Percentiles rank a stretch among this genome's conserved stretches.
Evolutionary conservation across 2,888 invertebrate genomes (phyloP).

Genomic region (Ormyrus rosae): DNA sequence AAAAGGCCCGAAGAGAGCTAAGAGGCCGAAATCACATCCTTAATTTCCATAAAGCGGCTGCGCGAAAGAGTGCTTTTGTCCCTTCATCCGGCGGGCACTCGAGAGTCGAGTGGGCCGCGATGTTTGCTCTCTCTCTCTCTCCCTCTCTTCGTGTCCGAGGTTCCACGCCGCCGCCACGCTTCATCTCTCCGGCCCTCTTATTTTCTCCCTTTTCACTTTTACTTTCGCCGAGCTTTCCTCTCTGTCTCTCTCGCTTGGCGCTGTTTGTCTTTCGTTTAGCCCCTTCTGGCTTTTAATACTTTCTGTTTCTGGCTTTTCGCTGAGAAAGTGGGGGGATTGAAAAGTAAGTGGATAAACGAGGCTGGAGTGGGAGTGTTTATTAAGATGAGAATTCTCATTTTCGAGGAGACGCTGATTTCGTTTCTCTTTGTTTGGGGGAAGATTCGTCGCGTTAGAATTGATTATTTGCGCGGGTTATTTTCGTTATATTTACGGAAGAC

Average conservation of each 20-base stretch:
- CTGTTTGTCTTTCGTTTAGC: slow-evolving; percentile 15
- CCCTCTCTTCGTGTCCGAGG: slow-evolving; percentile 9
- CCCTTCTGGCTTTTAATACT: slow-evolving; percentile 1
- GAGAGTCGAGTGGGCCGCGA: slow-evolving; percentile 56
- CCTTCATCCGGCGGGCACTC: slow-evolving; percentile 41
- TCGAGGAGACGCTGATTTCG: too few species aligned
- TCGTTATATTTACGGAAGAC: too few species aligned
- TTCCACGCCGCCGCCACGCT: slow-evolving; percentile 41
- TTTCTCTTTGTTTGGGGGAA: too few species aligned
- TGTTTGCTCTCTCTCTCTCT: slow-evolving; percentile 43
- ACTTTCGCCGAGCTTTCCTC: slow-evolving; percentile 7
- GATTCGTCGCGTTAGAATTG: too few species aligned
- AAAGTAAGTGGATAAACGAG: neutral
- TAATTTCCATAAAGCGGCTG: slow-evolving; percentile 66
- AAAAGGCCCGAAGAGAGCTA: slow-evolving; percentile 58
- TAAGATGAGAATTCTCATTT: too few species aligned
- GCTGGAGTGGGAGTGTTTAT: neutral
- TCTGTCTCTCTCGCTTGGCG: slow-evolving; percentile 5
- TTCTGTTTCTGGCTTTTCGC: slow-evolving; percentile 14
- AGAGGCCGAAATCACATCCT: slow-evolving; percentile 67
- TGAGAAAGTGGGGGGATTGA: neutral
- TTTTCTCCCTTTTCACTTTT: slow-evolving; percentile 40
- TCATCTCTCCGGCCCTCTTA: slow-evolving; percentile 49
- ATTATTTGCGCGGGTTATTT: too few species aligned
- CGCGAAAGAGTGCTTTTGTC: slow-evolving; percentile 48